A percentile compares a stretch with the other conserved stretches of the same genome.
Conservation (phyloP, 1,140 invertebrate species). For the Uloborus diversus region DNA sequence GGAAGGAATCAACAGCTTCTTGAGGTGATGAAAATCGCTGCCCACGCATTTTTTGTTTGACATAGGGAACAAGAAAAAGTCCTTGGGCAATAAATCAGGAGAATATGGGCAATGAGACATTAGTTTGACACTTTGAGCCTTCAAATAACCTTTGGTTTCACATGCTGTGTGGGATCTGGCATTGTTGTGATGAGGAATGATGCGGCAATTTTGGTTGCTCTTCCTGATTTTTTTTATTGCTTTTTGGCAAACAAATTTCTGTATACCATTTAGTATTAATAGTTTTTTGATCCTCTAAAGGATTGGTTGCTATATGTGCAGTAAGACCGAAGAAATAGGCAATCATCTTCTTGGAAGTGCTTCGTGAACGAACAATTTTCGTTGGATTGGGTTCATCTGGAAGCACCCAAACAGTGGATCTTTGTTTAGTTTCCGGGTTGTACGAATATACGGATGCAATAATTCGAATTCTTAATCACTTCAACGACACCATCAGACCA, state of each 20-base stretch:
- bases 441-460: no score
- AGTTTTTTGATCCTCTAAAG: constrained; percentile 59
- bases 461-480: no score
- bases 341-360: constrained; percentile 61
- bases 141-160: constrained; percentile 3
- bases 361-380: constrained; percentile 61
- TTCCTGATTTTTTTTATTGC: constrained; percentile 1
- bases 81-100: not conserved
- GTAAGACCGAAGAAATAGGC: constrained; percentile 21
- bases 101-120: not conserved
- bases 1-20: not conserved
- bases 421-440: constrained; percentile 50
- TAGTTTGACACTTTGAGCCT: not conserved
- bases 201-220: not conserved
- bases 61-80: not conserved
- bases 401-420: constrained; percentile 60
- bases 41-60: not conserved
- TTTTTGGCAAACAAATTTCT: constrained; percentile 30
- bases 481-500: no score
- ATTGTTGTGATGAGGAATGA: not conserved
- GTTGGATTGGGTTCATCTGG: constrained; percentile 63
- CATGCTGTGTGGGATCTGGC: not conserved
- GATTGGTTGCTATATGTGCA: constrained; percentile 55
- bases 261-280: constrained; percentile 61
- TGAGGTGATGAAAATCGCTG: not conserved